Percentiles rank a stretch among this genome's conserved stretches.
phyloP scores from a whole-genome alignment of 1,140 invertebrate species.

The Panonychus citri region DNA sequence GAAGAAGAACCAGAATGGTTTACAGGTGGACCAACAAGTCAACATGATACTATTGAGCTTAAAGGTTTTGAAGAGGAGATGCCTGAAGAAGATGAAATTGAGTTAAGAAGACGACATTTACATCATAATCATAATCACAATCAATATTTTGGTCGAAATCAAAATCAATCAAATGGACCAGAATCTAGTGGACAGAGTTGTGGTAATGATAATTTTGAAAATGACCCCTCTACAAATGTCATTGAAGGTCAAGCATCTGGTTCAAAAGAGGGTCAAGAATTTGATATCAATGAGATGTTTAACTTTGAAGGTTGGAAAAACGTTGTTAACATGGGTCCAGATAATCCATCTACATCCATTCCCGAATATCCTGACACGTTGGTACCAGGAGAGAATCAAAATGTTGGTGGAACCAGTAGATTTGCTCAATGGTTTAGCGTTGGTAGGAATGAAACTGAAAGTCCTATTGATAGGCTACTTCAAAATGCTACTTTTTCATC shows the following conservation, averaged over 20 bases:
- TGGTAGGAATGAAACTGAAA: background rate
- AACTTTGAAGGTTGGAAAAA: background rate
- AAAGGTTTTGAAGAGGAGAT: conserved; percentile 54
- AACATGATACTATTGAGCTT: conserved; percentile 74
- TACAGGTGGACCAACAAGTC: conserved; percentile 61
- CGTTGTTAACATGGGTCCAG: background rate
- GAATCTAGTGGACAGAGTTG: background rate
- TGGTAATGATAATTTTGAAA: background rate
- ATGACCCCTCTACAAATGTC: background rate
- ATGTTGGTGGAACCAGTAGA: background rate
- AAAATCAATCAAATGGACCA: background rate
- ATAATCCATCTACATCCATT: background rate
- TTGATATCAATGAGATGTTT: conserved; percentile 2
- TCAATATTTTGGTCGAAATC: background rate
- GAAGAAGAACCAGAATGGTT: conserved; percentile 35
- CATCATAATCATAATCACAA: background rate
- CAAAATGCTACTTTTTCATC: background rate
- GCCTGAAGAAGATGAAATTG: background rate
- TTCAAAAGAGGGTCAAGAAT: background rate
- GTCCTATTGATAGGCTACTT: background rate
- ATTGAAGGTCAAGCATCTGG: background rate
- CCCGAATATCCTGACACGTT: background rate
- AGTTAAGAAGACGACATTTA: background rate
- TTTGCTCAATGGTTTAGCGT: background rate
- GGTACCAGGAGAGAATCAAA: background rate